phyloP scores from a whole-genome alignment of 2,797 vertebrate genomes.

The Thamnophis elegans region DNA sequence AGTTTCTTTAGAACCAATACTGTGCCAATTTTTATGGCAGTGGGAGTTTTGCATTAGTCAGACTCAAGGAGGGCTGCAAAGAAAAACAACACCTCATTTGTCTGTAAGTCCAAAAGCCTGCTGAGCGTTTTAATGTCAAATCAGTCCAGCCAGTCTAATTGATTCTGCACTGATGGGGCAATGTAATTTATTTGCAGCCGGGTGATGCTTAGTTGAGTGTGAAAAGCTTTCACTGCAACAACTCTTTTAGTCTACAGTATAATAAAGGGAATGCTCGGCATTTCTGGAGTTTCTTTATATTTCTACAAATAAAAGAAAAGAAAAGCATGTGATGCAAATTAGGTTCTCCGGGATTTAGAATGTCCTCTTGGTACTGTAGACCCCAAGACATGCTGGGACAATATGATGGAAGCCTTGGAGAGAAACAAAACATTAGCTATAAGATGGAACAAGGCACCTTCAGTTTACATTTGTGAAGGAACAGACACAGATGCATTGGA shows the following conservation, averaged over 20 bases:
- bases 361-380: neutral
- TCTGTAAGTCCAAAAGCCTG: slow-evolving; percentile 29
- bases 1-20: rapidly evolving
- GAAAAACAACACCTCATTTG: slow-evolving; percentile 33
- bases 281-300: slow-evolving; percentile 25
- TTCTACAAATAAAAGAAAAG: neutral
- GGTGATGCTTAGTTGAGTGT: slow-evolving; percentile 18
- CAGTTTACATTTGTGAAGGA: neutral
- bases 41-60: slow-evolving; percentile 24
- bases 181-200: slow-evolving; percentile 16
- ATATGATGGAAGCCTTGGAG: neutral
- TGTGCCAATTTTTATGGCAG: neutral
- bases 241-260: neutral
- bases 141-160: slow-evolving; percentile 37
- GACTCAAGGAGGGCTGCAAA: slow-evolving; percentile 28
- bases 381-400: neutral
- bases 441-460: too few species aligned
- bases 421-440: neutral
- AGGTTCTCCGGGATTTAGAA: neutral
- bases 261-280: neutral
- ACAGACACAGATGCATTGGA: neutral
- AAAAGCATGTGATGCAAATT: neutral
- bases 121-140: slow-evolving; percentile 35
- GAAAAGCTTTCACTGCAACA: slow-evolving; percentile 25
- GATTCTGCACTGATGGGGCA: slow-evolving; percentile 19